These are phyloP conservation scores for Agapornis roseicollis DNA, from an alignment of 2,113 vertebrate genomes.

Conservation along the genomic window DNA sequence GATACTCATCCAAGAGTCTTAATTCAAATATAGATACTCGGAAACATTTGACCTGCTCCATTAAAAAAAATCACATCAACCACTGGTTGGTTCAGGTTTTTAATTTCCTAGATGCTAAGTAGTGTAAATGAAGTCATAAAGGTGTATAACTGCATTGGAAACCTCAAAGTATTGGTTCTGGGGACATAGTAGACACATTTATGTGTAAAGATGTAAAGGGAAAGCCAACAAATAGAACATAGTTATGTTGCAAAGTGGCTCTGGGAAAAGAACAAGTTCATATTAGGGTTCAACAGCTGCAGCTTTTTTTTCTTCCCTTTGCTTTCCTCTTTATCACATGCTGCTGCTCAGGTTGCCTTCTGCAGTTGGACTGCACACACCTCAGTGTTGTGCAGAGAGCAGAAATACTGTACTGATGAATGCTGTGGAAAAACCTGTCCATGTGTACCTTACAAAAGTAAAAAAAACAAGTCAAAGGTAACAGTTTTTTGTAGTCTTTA, in stretches of 20 bases:
- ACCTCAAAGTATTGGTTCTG: not conserved
- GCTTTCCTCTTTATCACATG: not conserved
- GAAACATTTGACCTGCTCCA: not conserved
- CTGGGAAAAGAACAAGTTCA: not conserved
- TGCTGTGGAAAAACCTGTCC: not conserved
- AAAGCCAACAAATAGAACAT: not conserved
- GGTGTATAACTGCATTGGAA: not conserved
- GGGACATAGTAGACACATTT: not conserved
- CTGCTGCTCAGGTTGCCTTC: not conserved
- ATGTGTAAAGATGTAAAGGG: not conserved
- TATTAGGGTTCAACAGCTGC: not conserved
- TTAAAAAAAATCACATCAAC: not conserved
- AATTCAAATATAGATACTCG: not conserved
- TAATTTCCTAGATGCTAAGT: not conserved
- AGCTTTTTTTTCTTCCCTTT: not conserved
- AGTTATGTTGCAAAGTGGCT: not conserved
- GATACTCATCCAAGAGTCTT: not conserved
- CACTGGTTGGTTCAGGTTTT: not conserved
- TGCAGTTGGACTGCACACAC: not conserved
- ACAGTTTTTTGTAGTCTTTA: not conserved
- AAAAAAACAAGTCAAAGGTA: not conserved
- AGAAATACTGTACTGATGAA: not conserved
- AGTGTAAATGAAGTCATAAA: not conserved
- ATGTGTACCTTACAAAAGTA: not conserved
- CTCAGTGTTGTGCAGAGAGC: not conserved